A percentile compares a stretch with the other conserved stretches of the same genome.
These are phyloP conservation scores for Drosophila micromelanica DNA, from an alignment of 1,140 invertebrate genomes.

Conservation along the genomic window DNA sequence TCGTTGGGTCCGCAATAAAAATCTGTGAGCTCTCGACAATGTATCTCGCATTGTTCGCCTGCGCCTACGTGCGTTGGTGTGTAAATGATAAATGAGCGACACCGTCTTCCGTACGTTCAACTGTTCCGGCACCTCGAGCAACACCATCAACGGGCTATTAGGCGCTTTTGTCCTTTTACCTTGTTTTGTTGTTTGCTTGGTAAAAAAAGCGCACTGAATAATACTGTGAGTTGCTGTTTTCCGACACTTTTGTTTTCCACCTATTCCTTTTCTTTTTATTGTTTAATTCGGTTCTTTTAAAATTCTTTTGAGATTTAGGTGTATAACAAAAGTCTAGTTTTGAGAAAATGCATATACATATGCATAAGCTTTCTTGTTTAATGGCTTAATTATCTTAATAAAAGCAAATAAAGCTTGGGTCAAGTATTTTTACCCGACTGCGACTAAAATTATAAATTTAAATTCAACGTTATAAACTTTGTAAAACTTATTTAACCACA, in stretches of 20 bases:
- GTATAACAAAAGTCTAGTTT: background rate
- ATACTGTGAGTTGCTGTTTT: conserved; percentile 27
- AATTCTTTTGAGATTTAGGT: background rate
- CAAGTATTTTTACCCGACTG: background rate
- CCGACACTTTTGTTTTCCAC: background rate
- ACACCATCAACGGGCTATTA: conserved; percentile 71
- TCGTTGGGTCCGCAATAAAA: conserved; percentile 50
- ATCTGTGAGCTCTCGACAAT: conserved; percentile 19
- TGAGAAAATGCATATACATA: background rate
- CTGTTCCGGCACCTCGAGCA: conserved; percentile 59
- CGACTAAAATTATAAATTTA: background rate
- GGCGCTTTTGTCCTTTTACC: conserved; percentile 65
- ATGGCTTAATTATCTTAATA: background rate
- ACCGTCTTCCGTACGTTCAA: conserved; percentile 51
- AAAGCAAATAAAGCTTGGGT: conserved; percentile 10
- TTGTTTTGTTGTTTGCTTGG: conserved; percentile 27
- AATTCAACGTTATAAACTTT: background rate
- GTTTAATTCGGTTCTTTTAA: background rate
- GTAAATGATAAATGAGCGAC: conserved; percentile 81
- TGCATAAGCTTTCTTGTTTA: background rate
- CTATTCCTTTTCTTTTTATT: background rate
- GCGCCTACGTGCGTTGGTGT: conserved; percentile 76
- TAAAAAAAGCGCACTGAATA: conserved; percentile 22
- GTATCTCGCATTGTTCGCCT: conserved; percentile 60
- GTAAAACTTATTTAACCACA: background rate